Conservation (phyloP, 2,113 vertebrate species). For the Scalopus aquaticus region DNA sequence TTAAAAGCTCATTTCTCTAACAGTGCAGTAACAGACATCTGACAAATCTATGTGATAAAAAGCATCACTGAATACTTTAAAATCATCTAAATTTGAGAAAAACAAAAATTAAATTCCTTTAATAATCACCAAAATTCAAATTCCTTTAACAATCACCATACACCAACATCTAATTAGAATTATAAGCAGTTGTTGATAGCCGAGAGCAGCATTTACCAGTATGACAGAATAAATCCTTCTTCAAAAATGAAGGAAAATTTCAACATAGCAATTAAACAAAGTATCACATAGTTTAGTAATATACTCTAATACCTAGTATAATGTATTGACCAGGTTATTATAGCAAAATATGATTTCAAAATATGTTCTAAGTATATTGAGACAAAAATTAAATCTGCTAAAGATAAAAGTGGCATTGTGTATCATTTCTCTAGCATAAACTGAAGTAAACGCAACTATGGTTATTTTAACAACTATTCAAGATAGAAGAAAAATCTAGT, state of each 20-base stretch:
- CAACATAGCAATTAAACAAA: neutral
- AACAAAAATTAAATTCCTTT: slow-evolving; percentile 16
- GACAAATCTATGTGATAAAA: neutral
- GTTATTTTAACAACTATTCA: neutral
- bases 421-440: neutral
- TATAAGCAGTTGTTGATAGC: neutral
- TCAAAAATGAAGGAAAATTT: neutral
- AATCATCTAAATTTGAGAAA: neutral
- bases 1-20: neutral
- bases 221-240: neutral
- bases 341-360: neutral
- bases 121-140: slow-evolving; percentile 32
- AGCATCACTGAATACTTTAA: neutral
- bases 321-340: neutral
- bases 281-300: neutral
- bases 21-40: neutral
- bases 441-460: neutral
- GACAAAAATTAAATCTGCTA: neutral
- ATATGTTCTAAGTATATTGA: neutral
- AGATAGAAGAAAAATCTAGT: neutral
- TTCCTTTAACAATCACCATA: slow-evolving; percentile 2
- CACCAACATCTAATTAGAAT: neutral
- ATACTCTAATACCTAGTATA: neutral
- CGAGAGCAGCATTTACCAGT: neutral
- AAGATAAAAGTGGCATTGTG: neutral